Percentiles rank a stretch among this genome's conserved stretches.
phyloP scores from a whole-genome alignment of 2,113 vertebrate species.

The Charadrius vociferus region DNA sequence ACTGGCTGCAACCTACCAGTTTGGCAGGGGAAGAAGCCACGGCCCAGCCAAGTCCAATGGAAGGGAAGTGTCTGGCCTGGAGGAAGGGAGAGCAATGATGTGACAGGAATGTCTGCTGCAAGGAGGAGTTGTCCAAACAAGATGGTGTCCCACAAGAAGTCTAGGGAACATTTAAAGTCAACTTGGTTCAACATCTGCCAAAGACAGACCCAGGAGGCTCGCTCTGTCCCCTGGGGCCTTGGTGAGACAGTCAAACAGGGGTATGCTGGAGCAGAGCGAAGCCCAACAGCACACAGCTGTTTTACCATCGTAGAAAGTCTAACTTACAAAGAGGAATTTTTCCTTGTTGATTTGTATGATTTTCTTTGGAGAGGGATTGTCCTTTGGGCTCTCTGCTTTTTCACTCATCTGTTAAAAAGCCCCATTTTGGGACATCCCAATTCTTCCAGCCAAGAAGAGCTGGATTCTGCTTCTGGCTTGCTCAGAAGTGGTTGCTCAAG shows the following conservation, averaged over 20 bases:
- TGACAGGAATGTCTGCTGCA: not conserved
- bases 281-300: slow-evolving; percentile 34
- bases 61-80: not conserved
- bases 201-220: not conserved
- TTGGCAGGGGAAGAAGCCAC: not conserved
- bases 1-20: not conserved
- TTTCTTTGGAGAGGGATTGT: slow-evolving; percentile 48
- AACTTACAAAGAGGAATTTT: slow-evolving; percentile 1
- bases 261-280: not conserved
- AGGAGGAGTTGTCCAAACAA: not conserved
- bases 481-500: slow-evolving; percentile 64
- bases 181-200: not conserved
- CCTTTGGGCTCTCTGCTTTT: slow-evolving; percentile 57
- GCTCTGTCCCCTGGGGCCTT: not conserved
- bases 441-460: slow-evolving; percentile 44
- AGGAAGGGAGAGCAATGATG: not conserved
- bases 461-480: slow-evolving; percentile 69
- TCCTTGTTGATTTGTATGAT: slow-evolving; percentile 44
- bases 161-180: rapidly evolving
- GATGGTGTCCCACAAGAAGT: not conserved
- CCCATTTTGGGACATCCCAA: slow-evolving; percentile 59
- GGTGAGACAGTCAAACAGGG: not conserved
- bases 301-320: not conserved
- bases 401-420: slow-evolving; percentile 56
- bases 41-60: not conserved